Percentiles rank a stretch among this genome's conserved stretches.
Conservation (phyloP, 2,113 vertebrate species). For the Pagrus major region DNA sequence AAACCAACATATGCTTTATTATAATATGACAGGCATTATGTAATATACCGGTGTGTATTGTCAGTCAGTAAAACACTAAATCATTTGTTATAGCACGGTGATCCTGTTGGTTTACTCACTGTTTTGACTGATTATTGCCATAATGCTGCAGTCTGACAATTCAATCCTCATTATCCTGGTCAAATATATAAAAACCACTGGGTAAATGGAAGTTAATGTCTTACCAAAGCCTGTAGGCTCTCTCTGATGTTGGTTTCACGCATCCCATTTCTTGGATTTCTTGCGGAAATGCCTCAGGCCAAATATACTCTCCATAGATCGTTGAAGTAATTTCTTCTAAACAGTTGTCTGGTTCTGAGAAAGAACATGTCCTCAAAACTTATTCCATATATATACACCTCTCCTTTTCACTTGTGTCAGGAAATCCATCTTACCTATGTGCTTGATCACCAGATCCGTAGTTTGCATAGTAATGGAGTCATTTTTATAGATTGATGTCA, state of each 20-base stretch:
- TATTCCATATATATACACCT: background rate
- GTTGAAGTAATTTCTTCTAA: constrained; percentile 62
- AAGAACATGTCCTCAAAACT: background rate
- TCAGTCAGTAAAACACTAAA: background rate
- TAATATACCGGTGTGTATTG: background rate
- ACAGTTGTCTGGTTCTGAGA: constrained; percentile 76
- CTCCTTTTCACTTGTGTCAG: background rate
- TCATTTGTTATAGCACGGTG: background rate
- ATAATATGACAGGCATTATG: background rate
- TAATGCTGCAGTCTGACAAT: background rate
- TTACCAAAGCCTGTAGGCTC: constrained; percentile 79
- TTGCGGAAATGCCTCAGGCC: constrained; percentile 73
- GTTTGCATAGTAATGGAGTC: constrained; percentile 55
- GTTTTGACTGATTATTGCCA: background rate
- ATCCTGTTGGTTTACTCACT: background rate
- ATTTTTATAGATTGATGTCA: constrained; percentile 59
- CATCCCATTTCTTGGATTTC: constrained; percentile 64
- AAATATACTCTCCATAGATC: constrained; percentile 77
- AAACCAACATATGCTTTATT: background rate
- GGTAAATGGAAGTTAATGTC: background rate
- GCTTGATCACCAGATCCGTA: constrained; percentile 27
- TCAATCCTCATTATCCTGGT: background rate
- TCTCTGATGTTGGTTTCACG: constrained; percentile 11
- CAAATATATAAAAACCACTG: constrained; percentile 20
- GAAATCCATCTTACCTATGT: constrained; percentile 61